Evolutionary conservation across 2,888 invertebrate genomes (phyloP).

Genomic region (Hemithea aestivaria): DNA sequence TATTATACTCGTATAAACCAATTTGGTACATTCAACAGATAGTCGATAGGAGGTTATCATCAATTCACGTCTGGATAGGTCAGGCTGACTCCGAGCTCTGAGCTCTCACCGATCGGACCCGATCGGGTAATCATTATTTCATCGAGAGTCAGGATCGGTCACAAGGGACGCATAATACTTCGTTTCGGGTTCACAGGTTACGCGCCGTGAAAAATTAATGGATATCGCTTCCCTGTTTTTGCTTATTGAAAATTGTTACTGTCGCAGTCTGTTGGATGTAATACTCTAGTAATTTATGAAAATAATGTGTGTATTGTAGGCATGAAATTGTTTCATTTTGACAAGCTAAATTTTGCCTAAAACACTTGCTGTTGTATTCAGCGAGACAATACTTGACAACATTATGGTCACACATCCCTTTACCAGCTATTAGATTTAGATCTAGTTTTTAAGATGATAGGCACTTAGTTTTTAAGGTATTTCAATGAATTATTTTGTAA

Average conservation of each 20-base stretch:
- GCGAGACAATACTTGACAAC: too few species aligned
- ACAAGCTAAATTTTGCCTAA: too few species aligned
- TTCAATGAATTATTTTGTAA: too few species aligned
- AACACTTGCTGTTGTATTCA: too few species aligned
- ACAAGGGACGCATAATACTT: conserved; percentile 54
- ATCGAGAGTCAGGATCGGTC: conserved; percentile 50
- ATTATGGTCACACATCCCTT: too few species aligned
- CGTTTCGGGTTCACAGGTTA: conserved; percentile 39
- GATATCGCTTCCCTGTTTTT: conserved; percentile 33
- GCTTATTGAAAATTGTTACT: conserved; percentile 41
- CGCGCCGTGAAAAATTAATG: conserved; percentile 42
- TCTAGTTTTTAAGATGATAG: too few species aligned
- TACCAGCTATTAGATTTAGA: too few species aligned
- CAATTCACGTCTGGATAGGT: conserved; percentile 45
- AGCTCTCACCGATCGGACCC: conserved; percentile 26
- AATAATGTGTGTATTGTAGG: too few species aligned
- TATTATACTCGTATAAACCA: conserved; percentile 26
- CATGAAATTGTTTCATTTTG: too few species aligned
- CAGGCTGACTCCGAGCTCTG: conserved; percentile 26
- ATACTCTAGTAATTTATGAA: too few species aligned
- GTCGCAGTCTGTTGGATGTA: conserved; percentile 28
- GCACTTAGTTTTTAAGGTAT: too few species aligned
- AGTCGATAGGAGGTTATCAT: conserved; percentile 49
- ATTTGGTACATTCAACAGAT: conserved; percentile 55
- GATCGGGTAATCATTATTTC: conserved; percentile 60